A percentile compares a stretch with the other conserved stretches of the same genome.
Conservation (phyloP, 2,797 vertebrate genomes). For the Lutjanus argentimaculatus region DNA sequence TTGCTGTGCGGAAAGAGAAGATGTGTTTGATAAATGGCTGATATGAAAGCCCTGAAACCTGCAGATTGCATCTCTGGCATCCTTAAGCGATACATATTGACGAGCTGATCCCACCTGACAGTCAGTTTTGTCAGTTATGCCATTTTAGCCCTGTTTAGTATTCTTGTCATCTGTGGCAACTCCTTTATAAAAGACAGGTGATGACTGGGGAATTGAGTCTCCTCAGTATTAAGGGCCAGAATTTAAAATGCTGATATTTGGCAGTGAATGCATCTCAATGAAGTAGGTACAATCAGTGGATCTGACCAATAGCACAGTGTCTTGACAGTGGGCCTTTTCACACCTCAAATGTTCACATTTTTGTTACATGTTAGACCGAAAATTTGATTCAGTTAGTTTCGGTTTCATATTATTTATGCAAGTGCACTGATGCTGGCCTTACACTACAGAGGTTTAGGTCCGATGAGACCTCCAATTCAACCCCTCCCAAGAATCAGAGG, state of each 20-base stretch:
- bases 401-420: too few species aligned
- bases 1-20: neutral
- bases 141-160: constrained; percentile 53
- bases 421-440: too few species aligned
- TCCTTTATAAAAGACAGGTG: constrained; percentile 29
- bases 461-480: too few species aligned
- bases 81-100: constrained; percentile 37
- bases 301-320: neutral
- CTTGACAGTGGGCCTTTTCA: too few species aligned
- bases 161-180: constrained; percentile 36
- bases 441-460: too few species aligned
- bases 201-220: neutral
- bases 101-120: constrained; percentile 41
- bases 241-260: neutral
- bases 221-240: neutral
- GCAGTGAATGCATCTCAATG: neutral
- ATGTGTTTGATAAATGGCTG: neutral
- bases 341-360: too few species aligned
- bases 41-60: constrained; percentile 23
- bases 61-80: constrained; percentile 37
- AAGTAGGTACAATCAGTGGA: accelerated
- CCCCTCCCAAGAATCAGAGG: too few species aligned
- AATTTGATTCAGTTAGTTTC: too few species aligned
- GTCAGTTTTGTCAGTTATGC: constrained; percentile 31
- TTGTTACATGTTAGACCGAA: too few species aligned